These are phyloP conservation scores for Agonopterix arenella DNA, from an alignment of 2,888 invertebrate species.

Conservation along the genomic window DNA sequence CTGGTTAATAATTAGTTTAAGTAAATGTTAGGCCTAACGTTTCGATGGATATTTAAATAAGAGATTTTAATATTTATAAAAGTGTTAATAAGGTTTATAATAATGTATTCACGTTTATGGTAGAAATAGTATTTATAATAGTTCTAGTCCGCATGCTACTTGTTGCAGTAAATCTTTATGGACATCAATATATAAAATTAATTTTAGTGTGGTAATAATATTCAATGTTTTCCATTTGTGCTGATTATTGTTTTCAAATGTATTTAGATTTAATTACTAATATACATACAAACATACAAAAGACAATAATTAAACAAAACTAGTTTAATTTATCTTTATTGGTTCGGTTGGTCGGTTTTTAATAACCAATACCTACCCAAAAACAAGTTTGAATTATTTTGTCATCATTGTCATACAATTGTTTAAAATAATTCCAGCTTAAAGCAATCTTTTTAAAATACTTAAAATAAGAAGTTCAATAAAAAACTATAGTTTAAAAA, in stretches of 20 bases:
- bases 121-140: conserved; percentile 22
- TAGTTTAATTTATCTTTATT: no score
- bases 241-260: no score
- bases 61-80: conserved; percentile 23
- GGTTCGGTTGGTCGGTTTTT: no score
- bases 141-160: conserved; percentile 19
- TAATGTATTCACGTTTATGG: conserved; percentile 31
- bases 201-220: no score
- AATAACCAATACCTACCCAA: no score
- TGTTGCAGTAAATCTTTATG: background rate
- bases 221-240: no score
- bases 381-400: background rate
- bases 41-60: conserved; percentile 20
- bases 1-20: conserved; percentile 2
- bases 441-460: no score
- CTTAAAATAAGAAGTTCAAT: no score
- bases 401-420: background rate
- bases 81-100: conserved; percentile 14
- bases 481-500: background rate
- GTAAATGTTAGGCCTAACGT: conserved; percentile 13
- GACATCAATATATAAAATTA: no score
- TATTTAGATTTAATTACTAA: no score
- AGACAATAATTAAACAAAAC: no score
- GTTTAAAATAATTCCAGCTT: background rate
- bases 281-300: no score